A percentile compares a stretch with the other conserved stretches of the same genome.
Conservation (phyloP, 2,113 vertebrate genomes). For the Thymallus thymallus region DNA sequence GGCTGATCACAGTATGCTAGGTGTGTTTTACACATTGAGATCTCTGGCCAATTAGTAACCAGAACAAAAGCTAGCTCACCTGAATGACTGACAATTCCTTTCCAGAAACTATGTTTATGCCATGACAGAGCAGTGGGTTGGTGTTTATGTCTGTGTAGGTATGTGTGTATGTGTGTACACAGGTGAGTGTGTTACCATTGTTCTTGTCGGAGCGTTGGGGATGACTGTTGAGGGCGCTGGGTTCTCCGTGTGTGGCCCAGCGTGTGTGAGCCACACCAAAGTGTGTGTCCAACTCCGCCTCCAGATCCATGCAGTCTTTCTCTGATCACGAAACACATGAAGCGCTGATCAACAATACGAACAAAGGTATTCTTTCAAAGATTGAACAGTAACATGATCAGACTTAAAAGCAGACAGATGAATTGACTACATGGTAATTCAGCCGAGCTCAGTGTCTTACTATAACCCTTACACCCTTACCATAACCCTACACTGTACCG, state of each 20-base stretch:
- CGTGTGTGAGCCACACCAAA: conserved; percentile 95
- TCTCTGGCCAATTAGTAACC: too few relatives aligned
- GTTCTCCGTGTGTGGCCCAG: conserved; percentile 93
- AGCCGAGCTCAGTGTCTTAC: neutral
- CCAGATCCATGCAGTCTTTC: conserved; percentile 76
- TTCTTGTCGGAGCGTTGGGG: conserved; percentile 92
- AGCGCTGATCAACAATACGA: neutral
- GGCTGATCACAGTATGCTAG: neutral
- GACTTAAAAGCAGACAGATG: too few relatives aligned
- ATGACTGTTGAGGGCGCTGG: conserved; percentile 89
- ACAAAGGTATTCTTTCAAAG: neutral
- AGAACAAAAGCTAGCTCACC: too few relatives aligned
- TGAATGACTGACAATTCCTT: too few relatives aligned
- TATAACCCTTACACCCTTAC: too few relatives aligned
- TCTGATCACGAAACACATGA: conserved; percentile 69
- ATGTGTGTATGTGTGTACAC: neutral
- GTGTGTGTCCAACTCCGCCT: conserved; percentile 84
- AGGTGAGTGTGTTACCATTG: conserved; percentile 76
- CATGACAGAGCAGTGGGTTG: neutral
- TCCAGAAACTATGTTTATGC: too few relatives aligned
- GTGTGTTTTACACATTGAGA: neutral
- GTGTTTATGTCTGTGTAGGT: neutral
- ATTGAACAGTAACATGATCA: neutral
- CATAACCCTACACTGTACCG: too few relatives aligned
- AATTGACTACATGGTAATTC: too few relatives aligned